Conservation (phyloP, 2,888 invertebrate genomes). For the Cyclophora punctaria region DNA sequence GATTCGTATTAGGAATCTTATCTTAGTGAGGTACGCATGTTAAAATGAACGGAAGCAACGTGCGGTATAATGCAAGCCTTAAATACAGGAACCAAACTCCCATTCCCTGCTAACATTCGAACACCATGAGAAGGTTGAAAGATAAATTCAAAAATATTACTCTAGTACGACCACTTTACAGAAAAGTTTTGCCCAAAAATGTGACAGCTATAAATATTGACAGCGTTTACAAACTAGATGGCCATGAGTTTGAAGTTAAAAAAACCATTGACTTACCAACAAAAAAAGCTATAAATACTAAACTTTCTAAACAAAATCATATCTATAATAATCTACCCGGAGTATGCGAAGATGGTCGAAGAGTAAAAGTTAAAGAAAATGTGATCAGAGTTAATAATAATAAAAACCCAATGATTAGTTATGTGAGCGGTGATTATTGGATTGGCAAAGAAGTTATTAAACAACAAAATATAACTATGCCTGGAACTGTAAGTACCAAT, state of each 20-base stretch:
- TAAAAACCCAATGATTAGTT: too few relatives aligned
- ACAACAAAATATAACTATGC: too few relatives aligned
- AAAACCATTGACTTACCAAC: conserved; percentile 11
- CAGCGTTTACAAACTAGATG: conserved; percentile 44
- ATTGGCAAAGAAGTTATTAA: too few relatives aligned
- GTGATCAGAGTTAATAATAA: too few relatives aligned
- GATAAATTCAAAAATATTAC: conserved; percentile 46
- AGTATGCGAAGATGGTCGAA: conserved; percentile 22
- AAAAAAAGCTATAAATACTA: conserved; percentile 24
- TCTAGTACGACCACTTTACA: conserved; percentile 58
- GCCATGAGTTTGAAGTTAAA: conserved; percentile 40
- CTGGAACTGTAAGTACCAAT: too few relatives aligned
- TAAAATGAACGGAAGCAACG: too few relatives aligned
- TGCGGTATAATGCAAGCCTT: too few relatives aligned
- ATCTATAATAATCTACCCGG: conserved; percentile 33
- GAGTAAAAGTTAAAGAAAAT: conserved; percentile 5
- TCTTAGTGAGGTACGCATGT: too few relatives aligned
- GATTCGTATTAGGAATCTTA: too few relatives aligned
- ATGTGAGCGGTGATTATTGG: too few relatives aligned
- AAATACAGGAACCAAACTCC: too few relatives aligned
- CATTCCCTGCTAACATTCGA: not conserved
- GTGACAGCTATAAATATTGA: conserved; percentile 31
- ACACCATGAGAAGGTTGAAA: conserved; percentile 30
- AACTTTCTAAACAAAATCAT: conserved; percentile 24
- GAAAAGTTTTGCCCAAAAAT: conserved; percentile 34